These are phyloP conservation scores for Pseudolycoriella hygida DNA, from an alignment of 2,888 invertebrate genomes.

Conservation along the genomic window DNA sequence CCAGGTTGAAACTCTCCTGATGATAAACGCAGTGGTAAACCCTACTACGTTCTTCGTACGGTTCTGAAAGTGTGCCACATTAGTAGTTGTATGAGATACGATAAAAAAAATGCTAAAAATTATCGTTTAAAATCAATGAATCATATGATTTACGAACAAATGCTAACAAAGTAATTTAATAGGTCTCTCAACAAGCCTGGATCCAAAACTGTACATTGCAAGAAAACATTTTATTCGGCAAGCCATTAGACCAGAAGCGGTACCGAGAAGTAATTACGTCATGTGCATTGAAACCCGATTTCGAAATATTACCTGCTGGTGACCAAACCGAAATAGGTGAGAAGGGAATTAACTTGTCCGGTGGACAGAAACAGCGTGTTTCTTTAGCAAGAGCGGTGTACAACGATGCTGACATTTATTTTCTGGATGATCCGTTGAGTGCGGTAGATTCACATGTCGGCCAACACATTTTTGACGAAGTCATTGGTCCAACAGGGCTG, in stretches of 20 bases:
- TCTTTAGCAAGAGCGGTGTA: slow-evolving; percentile 86
- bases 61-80: too few relatives aligned
- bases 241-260: slow-evolving; percentile 42
- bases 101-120: too few relatives aligned
- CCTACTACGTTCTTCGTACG: too few relatives aligned
- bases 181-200: slow-evolving; percentile 77
- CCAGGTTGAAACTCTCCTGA: too few relatives aligned
- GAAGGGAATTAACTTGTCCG: slow-evolving; percentile 42
- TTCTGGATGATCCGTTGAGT: slow-evolving; percentile 89
- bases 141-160: too few relatives aligned
- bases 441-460: slow-evolving; percentile 97
- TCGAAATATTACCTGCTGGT: slow-evolving; percentile 84
- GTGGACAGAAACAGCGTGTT: slow-evolving; percentile 75
- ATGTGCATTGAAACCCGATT: slow-evolving; percentile 80
- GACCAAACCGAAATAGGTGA: slow-evolving; percentile 98
- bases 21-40: too few relatives aligned
- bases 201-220: slow-evolving; percentile 89
- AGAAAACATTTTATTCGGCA: slow-evolving; percentile 87
- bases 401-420: slow-evolving; percentile 71
- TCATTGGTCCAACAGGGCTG: slow-evolving; percentile 63
- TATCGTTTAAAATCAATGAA: too few relatives aligned
- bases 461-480: slow-evolving; percentile 88
- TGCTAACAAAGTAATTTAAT: too few relatives aligned
- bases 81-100: too few relatives aligned
- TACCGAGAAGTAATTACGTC: slow-evolving; percentile 73